Percentiles rank a stretch among this genome's conserved stretches.
These are phyloP conservation scores for Formica selysi DNA, from an alignment of 1,140 invertebrate species.

Conservation along the genomic window DNA sequence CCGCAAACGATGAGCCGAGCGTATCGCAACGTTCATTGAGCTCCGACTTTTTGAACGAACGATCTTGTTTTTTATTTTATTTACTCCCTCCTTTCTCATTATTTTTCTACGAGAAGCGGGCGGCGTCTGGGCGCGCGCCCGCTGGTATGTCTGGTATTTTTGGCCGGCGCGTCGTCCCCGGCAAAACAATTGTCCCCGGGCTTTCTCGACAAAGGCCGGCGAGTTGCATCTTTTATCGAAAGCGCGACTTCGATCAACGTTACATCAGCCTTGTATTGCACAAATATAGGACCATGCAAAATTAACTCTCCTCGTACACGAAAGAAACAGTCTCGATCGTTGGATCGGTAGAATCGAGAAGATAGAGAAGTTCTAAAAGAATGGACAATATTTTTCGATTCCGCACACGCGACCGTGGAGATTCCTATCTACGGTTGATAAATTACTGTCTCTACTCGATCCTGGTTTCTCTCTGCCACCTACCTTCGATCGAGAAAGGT, in stretches of 20 bases:
- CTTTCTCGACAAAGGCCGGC: not conserved
- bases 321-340: not conserved
- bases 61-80: slow-evolving; percentile 36
- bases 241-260: not conserved
- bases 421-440: slow-evolving; percentile 85
- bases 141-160: slow-evolving; percentile 86
- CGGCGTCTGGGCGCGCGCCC: slow-evolving; percentile 85
- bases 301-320: not conserved
- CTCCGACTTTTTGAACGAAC: slow-evolving; percentile 66
- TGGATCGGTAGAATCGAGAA: not conserved
- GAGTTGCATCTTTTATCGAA: not conserved
- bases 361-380: not conserved
- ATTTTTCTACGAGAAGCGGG: slow-evolving; percentile 82
- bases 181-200: slow-evolving; percentile 78
- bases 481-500: slow-evolving; percentile 46
- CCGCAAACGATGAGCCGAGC: too few relatives aligned
- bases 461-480: slow-evolving; percentile 63
- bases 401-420: slow-evolving; percentile 83
- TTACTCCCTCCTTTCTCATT: slow-evolving; percentile 76
- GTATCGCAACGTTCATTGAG: slow-evolving; percentile 58
- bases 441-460: slow-evolving; percentile 84
- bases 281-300: not conserved
- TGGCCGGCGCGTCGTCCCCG: slow-evolving; percentile 65
- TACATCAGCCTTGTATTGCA: not conserved
- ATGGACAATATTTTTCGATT: slow-evolving; percentile 82